phyloP scores from a whole-genome alignment of 2,113 vertebrate species.

The Ceyx margarethae region DNA sequence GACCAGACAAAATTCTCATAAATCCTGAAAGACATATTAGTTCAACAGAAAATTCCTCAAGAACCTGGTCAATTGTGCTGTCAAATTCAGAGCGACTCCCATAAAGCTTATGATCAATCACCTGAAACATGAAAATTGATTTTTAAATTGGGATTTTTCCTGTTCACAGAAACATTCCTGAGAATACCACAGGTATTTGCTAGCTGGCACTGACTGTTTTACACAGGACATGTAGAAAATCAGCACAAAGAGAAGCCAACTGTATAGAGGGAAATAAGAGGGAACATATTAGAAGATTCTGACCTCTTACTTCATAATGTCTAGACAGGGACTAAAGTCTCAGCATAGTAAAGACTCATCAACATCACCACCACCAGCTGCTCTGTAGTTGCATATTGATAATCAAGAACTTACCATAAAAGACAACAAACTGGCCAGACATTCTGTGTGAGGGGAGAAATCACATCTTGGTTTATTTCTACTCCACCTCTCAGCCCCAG shows the following conservation, averaged over 20 bases:
- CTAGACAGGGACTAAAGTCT: not conserved
- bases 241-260: not conserved
- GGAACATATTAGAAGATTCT: not conserved
- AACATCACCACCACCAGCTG: not conserved
- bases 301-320: not conserved
- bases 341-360: not conserved
- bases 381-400: not conserved
- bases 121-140: constrained; percentile 58
- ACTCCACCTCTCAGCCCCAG: not conserved
- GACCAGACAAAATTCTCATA: constrained; percentile 83
- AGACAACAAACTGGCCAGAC: not conserved
- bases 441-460: not conserved
- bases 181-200: not conserved
- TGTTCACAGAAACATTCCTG: not conserved
- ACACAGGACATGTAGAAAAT: not conserved
- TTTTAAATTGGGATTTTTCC: not conserved
- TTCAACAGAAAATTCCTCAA: constrained; percentile 85
- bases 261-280: not conserved
- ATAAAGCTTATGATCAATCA: constrained; percentile 86
- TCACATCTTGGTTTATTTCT: not conserved
- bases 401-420: not conserved
- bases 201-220: not conserved
- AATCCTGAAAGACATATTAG: constrained; percentile 88
- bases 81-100: constrained; percentile 88
- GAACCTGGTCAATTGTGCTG: constrained; percentile 80